Evolutionary conservation across 2,797 vertebrate species (phyloP).

Genomic region (Allochrocebus solatus): DNA sequence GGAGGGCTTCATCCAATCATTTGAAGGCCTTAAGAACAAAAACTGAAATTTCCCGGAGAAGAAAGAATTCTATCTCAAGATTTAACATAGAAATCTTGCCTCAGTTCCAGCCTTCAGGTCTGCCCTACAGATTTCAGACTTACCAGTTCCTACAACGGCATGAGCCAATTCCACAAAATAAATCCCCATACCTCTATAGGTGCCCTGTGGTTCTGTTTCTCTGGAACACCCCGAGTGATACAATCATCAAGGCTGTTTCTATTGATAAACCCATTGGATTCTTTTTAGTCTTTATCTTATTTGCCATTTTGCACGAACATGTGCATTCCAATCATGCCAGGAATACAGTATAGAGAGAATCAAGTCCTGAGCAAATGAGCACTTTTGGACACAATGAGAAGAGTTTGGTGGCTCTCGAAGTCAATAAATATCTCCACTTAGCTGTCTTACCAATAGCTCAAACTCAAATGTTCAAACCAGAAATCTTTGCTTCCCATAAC

Average conservation of each 20-base stretch:
- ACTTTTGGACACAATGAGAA: not conserved
- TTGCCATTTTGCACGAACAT: not conserved
- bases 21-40: not conserved
- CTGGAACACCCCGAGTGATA: not conserved
- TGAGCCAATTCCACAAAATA: not conserved
- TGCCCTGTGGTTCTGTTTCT: not conserved
- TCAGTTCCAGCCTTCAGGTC: not conserved
- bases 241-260: not conserved
- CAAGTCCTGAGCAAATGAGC: not conserved
- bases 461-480: not conserved
- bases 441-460: not conserved
- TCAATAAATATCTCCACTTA: not conserved
- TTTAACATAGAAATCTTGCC: not conserved
- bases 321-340: not conserved
- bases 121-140: not conserved
- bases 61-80: not conserved
- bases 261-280: not conserved
- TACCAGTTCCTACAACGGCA: not conserved
- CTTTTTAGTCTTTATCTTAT: not conserved
- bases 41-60: not conserved
- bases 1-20: not conserved
- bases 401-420: not conserved
- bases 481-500: not conserved
- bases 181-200: not conserved
- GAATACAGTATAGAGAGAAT: not conserved